Evolutionary conservation across 2,113 vertebrate species (phyloP).

Genomic region (Caranx ignobilis): DNA sequence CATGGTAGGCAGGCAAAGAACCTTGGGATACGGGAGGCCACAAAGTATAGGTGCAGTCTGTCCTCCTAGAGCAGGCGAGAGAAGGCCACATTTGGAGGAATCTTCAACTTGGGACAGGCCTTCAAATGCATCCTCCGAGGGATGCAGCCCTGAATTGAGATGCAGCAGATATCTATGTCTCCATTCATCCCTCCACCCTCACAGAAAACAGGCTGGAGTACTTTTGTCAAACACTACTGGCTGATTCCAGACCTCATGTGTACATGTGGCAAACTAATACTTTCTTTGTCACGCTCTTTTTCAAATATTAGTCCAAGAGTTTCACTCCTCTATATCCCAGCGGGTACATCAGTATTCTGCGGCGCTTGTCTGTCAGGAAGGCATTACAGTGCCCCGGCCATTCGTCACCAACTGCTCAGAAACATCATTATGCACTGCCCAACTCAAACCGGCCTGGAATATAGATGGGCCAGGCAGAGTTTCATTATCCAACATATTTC

Average conservation of each 20-base stretch:
- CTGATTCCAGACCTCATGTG: conserved; percentile 2
- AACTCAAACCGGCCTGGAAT: conserved; percentile 45
- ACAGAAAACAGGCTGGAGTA: not conserved
- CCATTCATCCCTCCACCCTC: not conserved
- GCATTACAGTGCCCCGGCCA: conserved; percentile 57
- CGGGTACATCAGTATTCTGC: conserved; percentile 62
- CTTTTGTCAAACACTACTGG: not conserved
- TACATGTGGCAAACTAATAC: not conserved
- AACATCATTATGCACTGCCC: conserved; percentile 61
- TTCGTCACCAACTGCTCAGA: conserved; percentile 68
- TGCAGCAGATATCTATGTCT: too few relatives aligned
- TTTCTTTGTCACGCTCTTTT: conserved; percentile 9
- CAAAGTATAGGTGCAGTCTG: too few relatives aligned
- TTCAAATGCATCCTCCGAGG: too few relatives aligned
- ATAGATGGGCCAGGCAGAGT: conserved; percentile 51
- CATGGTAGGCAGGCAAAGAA: too few relatives aligned
- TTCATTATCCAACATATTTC: conserved; percentile 67
- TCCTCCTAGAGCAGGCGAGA: too few relatives aligned
- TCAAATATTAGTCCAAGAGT: not conserved
- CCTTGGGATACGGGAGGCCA: too few relatives aligned
- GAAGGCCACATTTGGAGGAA: too few relatives aligned
- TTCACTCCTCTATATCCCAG: conserved; percentile 1
- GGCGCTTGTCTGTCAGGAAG: conserved; percentile 47
- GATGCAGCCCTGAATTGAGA: too few relatives aligned
- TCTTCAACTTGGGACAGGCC: too few relatives aligned